Base-by-base conservation (phyloP, 2,888 invertebrate species). In the Loripinus fragilis region DNA sequence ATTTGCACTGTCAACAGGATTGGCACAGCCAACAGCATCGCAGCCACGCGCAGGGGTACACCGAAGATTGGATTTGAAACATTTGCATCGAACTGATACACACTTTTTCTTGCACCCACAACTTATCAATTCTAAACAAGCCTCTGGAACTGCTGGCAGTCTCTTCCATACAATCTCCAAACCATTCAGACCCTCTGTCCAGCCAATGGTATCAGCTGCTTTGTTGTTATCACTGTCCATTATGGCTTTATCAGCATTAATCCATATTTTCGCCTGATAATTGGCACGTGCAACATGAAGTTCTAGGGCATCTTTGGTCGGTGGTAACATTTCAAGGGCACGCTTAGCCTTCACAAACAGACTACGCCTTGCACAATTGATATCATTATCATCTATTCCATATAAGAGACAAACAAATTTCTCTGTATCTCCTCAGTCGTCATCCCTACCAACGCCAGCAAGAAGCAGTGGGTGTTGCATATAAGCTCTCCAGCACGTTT, bases 241-340 rank as follows among this genome's bases (percentile, higher is more conserved):
- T 25, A 41, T 52, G 2, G 71, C 30, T 33, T 35, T 50, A 33
- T 70, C 28, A 41, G 74, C 69, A 33, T 74, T n/a, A 17, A 80
- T 25, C 80, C 74, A 74, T 66, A 80, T 76, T 10, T 74, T 74
- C 23, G 74, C 67, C 50, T 80, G 78, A 55, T 80, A 79, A 55
- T 80, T 74, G 10, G 74, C 78, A 28, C 74, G 35, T 30, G 17
- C n/a, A 3, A 42, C 23, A 52, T 74, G 80, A 17, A 78, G 38
- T 70, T 80, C 74, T 17, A 79, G 52, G 3, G 80, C 69, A 68
- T 79, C 77, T 12, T 52, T 41, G 5, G 78, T 74, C 69, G 76
- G 77, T 33, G 76, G 77, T 12, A 38, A 12, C 38, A 38, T 38
- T 38, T 38, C 38, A 5, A 38, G 12, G 12, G 38, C 38, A 8